Evolutionary conservation across 2,888 invertebrate genomes (phyloP), one percentile per base, ranked within the genome.

Genomic region (Xylophagus ater): DNA sequence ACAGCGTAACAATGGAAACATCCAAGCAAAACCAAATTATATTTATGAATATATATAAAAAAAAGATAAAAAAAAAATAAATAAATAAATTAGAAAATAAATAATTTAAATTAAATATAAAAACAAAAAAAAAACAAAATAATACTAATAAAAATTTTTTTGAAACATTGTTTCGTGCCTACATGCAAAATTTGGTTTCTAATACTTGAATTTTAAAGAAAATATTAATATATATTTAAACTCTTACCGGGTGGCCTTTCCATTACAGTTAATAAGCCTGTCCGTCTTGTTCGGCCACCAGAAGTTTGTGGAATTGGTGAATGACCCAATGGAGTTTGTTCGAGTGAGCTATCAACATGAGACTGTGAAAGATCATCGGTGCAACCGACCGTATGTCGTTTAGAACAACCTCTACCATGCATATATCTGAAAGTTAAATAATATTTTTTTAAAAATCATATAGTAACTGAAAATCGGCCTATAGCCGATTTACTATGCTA

Each of bases 211-310:
- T 18, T 44, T 40, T 34, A 30, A 30, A 13, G 5, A 30, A 18
- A 21, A 37, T 42, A 28, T 20, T 12, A 15, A 28, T 20, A 40
- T 8, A 15, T 12, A 38, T 9, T 14, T 12, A 7, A 14, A 19
- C 40, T 53, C 66, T 64, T 68, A 89, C 89, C 88, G 64, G 88
- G 88, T 13, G 83, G 83, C 46, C 87, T 67, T 59, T 89, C 88
- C 53, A 85, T 86, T 18, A 89, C 90, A 0, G 89, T 86, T 20
- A 83, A 71, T 9, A 90, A 70, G 48, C 90, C 89, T 4, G 84
- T 83, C 41, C 89, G 71, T 49, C 89, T 71, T 29, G 83, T 80
- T 48, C 86, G 71, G 48, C 76, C 74, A 43, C 53, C 51, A 30
- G 53, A 44, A 4, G 50, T 42, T 17, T 49, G 47, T 4, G 51